Evolutionary conservation across 2,888 invertebrate genomes (phyloP).

Genomic region (Xanthia icteritia): DNA sequence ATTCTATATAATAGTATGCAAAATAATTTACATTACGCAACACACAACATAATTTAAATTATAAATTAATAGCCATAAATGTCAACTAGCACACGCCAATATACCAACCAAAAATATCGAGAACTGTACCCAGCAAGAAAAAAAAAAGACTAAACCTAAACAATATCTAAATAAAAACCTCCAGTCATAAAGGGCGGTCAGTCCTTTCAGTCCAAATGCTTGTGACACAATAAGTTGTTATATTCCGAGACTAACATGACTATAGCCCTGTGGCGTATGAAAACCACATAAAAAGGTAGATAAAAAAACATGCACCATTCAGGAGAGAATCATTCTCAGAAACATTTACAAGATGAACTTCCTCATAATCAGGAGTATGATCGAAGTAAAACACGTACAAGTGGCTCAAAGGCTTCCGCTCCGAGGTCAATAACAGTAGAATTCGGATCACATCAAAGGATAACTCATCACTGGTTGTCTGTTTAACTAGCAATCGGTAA

Average conservation of each 20-base stretch:
- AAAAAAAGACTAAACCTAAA: too few relatives aligned
- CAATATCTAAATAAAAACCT: too few relatives aligned
- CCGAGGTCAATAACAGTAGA: conserved; percentile 12
- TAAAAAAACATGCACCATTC: background rate
- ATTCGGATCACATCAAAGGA: conserved; percentile 48
- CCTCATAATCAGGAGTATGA: conserved; percentile 13
- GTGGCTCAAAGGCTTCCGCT: conserved; percentile 49
- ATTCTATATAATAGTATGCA: too few relatives aligned
- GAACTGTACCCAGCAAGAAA: too few relatives aligned
- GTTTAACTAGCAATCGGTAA: conserved; percentile 23
- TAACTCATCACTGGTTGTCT: conserved; percentile 29
- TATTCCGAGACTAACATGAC: background rate
- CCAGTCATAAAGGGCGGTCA: too few relatives aligned
- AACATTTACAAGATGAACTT: conserved; percentile 20
- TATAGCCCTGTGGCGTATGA: background rate
- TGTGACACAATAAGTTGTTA: too few relatives aligned
- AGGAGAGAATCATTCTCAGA: background rate
- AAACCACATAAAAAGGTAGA: background rate
- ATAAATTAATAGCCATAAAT: too few relatives aligned
- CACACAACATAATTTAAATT: too few relatives aligned
- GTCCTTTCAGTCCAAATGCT: too few relatives aligned
- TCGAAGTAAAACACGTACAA: conserved; percentile 23
- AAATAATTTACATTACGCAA: too few relatives aligned
- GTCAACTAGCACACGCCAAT: too few relatives aligned
- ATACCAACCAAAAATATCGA: too few relatives aligned